Evolutionary conservation across 1,140 invertebrate genomes (phyloP), one percentile per base, ranked within the genome.

Genomic region (Akabosia matsudoensis): DNA sequence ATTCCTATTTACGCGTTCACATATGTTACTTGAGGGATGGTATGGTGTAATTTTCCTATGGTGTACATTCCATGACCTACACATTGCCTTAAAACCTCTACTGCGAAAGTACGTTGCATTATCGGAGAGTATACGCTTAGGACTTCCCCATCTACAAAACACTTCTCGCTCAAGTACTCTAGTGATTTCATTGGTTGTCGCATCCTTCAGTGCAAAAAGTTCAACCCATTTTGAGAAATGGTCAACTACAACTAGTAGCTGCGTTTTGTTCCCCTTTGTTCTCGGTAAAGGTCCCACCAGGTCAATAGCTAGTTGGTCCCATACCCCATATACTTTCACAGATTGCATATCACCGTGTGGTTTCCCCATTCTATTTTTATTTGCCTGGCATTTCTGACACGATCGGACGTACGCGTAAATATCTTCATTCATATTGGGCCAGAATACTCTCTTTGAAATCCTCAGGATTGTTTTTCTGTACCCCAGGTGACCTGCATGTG

Each of bases 1-100:
- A 30, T 84, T 84, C 16, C 83, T 64, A 75, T 87, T 87, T 14
- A 84, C 83, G 13, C 85, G 67, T 77, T 87, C 86, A 0, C 84
- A 83, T 0, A 84, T 83, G 64, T 87, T 86, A 0, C 83, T 79
- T 73, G 84, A 81, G 2, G 85, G 83, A 75, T 85, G 84, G 76
- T 87, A 86, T 0, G 82, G 52, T 0, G 84, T 82, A 0, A 81
- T 82, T 18, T 81, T 83, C 7, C 76, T 73, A 30, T 73, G 70
- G 22, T 71, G 73, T 18, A 78, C 33, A 14, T 37, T 54, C 79
- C 79, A 80, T 16, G 51, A 7, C 22, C 22, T 30, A 56, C 74
- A 78, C 16, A 74, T 16, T 3, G 28, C 70, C 0, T 31, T 14
- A 74, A 82, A 79, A 33, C 54, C 18, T 0, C 77, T 0, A 30